A percentile compares a stretch with the other conserved stretches of the same genome.
phyloP scores from a whole-genome alignment of 2,113 vertebrate genomes.

The Pagrus major region DNA sequence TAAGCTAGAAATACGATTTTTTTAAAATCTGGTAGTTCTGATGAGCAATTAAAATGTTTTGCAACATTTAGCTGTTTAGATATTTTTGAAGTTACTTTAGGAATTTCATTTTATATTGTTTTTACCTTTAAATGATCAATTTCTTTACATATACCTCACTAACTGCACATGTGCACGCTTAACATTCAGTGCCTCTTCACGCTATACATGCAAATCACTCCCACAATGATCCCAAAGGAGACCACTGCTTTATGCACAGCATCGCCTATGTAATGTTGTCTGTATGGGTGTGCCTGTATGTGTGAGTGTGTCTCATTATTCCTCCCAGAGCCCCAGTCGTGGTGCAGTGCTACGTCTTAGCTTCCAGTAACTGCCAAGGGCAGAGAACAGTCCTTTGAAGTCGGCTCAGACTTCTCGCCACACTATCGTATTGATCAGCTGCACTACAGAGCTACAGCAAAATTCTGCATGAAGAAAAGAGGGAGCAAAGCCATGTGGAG shows the following conservation, averaged over 20 bases:
- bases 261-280: conserved; percentile 1
- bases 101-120: neutral
- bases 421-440: conserved; percentile 67
- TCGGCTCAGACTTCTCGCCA: conserved; percentile 61
- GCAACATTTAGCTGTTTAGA: neutral
- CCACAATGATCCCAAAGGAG: neutral
- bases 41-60: neutral
- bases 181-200: neutral
- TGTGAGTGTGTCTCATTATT: conserved; percentile 48
- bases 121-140: neutral
- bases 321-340: conserved; percentile 29
- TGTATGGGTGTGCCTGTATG: conserved; percentile 9
- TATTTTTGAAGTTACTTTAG: neutral
- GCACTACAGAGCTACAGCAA: conserved; percentile 31
- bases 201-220: conserved; percentile 2
- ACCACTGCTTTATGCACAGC: conserved; percentile 3
- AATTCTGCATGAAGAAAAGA: conserved; percentile 34
- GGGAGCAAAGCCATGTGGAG: conserved; percentile 9
- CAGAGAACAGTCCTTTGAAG: conserved; percentile 68
- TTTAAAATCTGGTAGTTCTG: conserved; percentile 1
- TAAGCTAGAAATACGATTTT: neutral
- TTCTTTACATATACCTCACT: neutral
- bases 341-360: conserved; percentile 46
- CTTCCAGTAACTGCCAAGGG: conserved; percentile 58
- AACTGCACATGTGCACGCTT: neutral